A percentile compares a stretch with the other conserved stretches of the same genome.
Evolutionary conservation across 2,113 vertebrate species (phyloP).

Genomic region (Antigone vipio): DNA sequence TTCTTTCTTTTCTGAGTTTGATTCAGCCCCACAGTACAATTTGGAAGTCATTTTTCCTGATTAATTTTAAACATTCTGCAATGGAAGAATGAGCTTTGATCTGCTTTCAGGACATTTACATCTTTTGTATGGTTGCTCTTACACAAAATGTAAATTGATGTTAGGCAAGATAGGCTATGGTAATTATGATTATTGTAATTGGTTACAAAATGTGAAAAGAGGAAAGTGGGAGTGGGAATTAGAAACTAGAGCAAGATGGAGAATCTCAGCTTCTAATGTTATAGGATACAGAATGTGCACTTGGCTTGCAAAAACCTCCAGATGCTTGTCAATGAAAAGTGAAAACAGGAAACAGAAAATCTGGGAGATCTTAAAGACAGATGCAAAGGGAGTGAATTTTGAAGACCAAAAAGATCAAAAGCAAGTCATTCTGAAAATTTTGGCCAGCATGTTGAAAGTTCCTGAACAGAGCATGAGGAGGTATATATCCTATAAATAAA

Average conservation of each 20-base stretch:
- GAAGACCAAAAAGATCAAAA: not conserved
- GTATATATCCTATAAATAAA: not conserved
- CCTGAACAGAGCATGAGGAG: not conserved
- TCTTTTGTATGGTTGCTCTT: not conserved
- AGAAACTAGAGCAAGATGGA: constrained; percentile 24
- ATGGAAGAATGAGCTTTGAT: constrained; percentile 35
- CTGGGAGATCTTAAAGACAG: not conserved
- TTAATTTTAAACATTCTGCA: constrained; percentile 14
- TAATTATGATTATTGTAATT: constrained; percentile 26
- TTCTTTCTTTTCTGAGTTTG: not conserved
- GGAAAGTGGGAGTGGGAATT: not conserved
- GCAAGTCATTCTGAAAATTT: not conserved
- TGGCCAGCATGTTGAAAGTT: not conserved
- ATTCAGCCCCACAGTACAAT: not conserved
- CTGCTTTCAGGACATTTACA: constrained; percentile 41
- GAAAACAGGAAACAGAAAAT: constrained; percentile 3
- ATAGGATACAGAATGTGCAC: not conserved
- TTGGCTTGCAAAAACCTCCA: constrained; percentile 22
- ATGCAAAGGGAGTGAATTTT: not conserved
- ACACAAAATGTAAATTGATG: constrained; percentile 34
- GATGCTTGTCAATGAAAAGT: not conserved
- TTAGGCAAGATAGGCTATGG: not conserved
- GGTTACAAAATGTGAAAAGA: constrained; percentile 19
- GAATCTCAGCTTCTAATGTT: not conserved
- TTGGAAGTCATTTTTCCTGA: constrained; percentile 3